Base-by-base conservation (phyloP, 2,113 vertebrate species). In the Dicentrarchus labrax region DNA sequence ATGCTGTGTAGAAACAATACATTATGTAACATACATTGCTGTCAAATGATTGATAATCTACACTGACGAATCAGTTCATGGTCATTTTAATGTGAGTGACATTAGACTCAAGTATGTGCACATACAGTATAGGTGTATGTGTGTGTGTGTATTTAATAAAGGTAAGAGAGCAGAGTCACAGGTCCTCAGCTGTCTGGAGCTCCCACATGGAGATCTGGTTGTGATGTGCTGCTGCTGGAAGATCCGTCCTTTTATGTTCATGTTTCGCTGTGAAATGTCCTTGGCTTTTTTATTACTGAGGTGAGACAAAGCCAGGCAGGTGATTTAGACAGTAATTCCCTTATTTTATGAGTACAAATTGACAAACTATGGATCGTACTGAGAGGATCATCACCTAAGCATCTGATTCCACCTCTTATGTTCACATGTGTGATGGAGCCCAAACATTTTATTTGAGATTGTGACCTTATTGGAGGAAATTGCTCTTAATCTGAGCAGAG, bases 21-120 rank as follows among this genome's bases (percentile, higher is more conserved):
- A 50, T 93, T 94, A 81, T 24, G 30, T 89, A 94, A 93, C 68
- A 51, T 66, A 82, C 47, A 51, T 54, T 48, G 56, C 59, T 78
- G 74, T 80, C 50, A 71, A 71, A 78, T 72, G 50, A 83, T 39
- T 76, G 43, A 69, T 75, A 75, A 85, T 39, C 66, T 38, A 54
- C 66, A 43, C 19, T 17, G 38, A 6, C 78, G 39, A 83, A 54
- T 76, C 61, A 50, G 47, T 21, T 78, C 54, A 53, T 21, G 24
- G 15, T 65, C 5, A 39, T 57, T 53, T 70, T 19, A 53, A 53
- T 43, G 54, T 71, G 54, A 62, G 56, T 50, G 60, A 80, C 71
- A 82, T 41, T 53, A 50, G 6, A 45, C 45, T 53, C 0, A 3
- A 75, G 16, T 67, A 30, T 24, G 10, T 57, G 57, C n/a, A 43